Evolutionary conservation across 2,797 vertebrate genomes (phyloP), one percentile per base, ranked within the genome.

Genomic region (Arremon aurantiirostris): DNA sequence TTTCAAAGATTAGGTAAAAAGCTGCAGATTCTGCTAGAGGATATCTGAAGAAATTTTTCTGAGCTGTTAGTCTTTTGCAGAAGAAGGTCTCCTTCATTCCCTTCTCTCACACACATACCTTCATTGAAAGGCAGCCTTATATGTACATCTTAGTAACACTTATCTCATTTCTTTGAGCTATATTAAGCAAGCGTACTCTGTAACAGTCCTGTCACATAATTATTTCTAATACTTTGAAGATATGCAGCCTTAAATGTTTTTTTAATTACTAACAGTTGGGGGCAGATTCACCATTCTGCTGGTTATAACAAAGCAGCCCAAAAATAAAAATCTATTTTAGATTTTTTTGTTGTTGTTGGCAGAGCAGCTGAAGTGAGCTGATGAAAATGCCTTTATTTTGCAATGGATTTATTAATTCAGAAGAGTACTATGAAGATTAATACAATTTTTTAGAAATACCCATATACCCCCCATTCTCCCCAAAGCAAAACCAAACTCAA

Each of bases 211-310:
- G 56, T 52, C 2, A 2, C 37, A 10, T 89, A 86, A 78, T 80
- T 94, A 46, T 80, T 92, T 91, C 79, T 69, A 90, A 65, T 82
- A 46, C 47, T 94, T 94, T 89, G 73, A 94, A 93, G 73, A 75
- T 68, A 82, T 24, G 37, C 66, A 26, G 37, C 22, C 64, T 70
- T 91, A 81, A 88, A 61, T 94, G 22, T 28, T 71, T 49, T 91
- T 81, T 83, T 23, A 81, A 63, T 83, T 78, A 68, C 87, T 92
- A 83, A 56, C 46, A 59, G 44, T 6, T 95, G 37, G 64, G 53
- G 56, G 30, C 39, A 76, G 55, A 69, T 88, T 90, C 17, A 78
- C 69, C 11, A 16, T 83, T 95, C 53, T 87, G 14, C 27, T 83
- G 16, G 6, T 75, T 90, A 27, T 72, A 80, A 63, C 30, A 64